Evolutionary conservation across 2,113 vertebrate species (phyloP), one percentile per base, ranked within the genome.

Genomic region (Gila orcuttii): DNA sequence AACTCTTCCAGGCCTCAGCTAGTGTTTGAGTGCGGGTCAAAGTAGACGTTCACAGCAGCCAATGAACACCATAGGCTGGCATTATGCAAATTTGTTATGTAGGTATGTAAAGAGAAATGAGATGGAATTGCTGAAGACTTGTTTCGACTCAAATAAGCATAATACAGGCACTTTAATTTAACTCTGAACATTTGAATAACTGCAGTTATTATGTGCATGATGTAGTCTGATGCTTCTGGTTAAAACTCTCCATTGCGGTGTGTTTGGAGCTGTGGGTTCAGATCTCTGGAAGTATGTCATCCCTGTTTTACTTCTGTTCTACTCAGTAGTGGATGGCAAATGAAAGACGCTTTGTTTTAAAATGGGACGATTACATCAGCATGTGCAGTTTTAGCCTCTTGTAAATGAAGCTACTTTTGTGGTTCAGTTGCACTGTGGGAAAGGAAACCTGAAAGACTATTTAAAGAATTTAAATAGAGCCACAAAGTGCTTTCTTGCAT

Each of bases 201-300:
- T 66, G 28, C 19, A 33, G n/a, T 52, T 57, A 23, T 59, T 10
- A 52, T 52, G 62, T 68, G 36, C 28, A 73, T 25, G 77, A 87
- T 88, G 57, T 23, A 3, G 82, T 11, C 76, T 25, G 86, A 69
- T 71, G 85, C 81, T 28, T 87, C 60, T 47, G 76, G 82, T 45
- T 86, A 19, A n/a, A 13, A 42, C 21, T 8, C 23, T 21, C 4
- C 31, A 19, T 13, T 36, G 52, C 17, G 10, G 28, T 5, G 25
- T 25, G 7, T 47, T 25, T 2, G 21, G 23, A 15, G 23, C 21
- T 74, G 71, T 75, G n/a, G 73, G 6, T 17, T 52, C 47, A 28
- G 15, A 77, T 28, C 3, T 19, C 25, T 21, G 45, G 25, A 76
- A 76, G 50, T 76, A 52, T 75, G 12, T 50, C n/a, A 50, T 12